Evolutionary conservation across 2,113 vertebrate species (phyloP).

Genomic region (Micronycteris hirsuta): DNA sequence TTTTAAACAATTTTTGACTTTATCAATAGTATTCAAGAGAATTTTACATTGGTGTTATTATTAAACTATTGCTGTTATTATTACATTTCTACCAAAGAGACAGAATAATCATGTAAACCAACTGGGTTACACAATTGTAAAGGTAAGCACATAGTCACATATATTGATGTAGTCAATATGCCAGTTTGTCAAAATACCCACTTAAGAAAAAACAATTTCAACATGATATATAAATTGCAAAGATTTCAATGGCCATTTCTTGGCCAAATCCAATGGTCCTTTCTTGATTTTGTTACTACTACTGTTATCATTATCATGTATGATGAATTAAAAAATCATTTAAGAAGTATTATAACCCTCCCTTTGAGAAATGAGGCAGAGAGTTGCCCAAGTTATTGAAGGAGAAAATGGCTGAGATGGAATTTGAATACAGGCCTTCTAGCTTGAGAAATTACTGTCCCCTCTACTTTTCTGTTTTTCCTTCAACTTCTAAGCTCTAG

Average conservation of each 20-base stretch:
- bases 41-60: background rate
- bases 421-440: background rate
- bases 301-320: background rate
- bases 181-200: background rate
- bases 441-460: background rate
- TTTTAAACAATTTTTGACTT: conserved; percentile 49
- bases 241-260: background rate
- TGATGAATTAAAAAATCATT: background rate
- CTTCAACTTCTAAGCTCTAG: background rate
- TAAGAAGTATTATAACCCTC: background rate
- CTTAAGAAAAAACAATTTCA: background rate
- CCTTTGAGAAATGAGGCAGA: background rate
- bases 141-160: background rate
- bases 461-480: background rate
- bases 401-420: background rate
- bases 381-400: background rate
- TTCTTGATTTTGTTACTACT: background rate
- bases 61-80: background rate
- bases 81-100: background rate
- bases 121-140: background rate
- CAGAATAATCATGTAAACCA: background rate
- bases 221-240: background rate
- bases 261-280: background rate
- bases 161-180: background rate
- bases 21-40: background rate